phyloP scores from a whole-genome alignment of 2,113 vertebrate species.

The Excalfactoria chinensis region DNA sequence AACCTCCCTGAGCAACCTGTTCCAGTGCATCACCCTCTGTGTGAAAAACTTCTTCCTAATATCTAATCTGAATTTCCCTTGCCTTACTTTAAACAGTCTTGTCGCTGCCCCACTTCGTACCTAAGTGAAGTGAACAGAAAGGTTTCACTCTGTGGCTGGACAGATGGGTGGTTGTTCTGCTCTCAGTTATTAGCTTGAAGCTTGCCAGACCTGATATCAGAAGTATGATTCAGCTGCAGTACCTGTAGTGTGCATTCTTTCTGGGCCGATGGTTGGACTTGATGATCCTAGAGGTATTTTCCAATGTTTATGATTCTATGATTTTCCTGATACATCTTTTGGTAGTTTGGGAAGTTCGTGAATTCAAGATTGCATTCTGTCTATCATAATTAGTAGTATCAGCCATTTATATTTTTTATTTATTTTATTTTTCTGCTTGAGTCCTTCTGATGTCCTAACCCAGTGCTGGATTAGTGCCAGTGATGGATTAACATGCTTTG shows the following conservation, averaged over 20 bases:
- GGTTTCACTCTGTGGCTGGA: not conserved
- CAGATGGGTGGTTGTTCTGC: not conserved
- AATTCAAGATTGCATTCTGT: not conserved
- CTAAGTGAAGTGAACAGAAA: not conserved
- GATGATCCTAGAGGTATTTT: too few relatives aligned
- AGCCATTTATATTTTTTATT: not conserved
- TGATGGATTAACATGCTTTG: not conserved
- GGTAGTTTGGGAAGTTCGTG: not conserved
- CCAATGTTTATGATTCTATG: too few relatives aligned
- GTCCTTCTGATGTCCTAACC: not conserved
- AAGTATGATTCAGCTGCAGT: not conserved
- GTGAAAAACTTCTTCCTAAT: too few relatives aligned
- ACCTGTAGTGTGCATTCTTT: not conserved
- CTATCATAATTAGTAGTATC: not conserved
- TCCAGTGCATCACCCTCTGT: too few relatives aligned
- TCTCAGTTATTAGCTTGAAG: not conserved
- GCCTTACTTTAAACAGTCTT: not conserved
- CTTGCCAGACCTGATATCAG: not conserved
- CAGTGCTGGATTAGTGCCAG: not conserved
- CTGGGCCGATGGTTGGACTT: not conserved
- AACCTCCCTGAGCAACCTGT: too few relatives aligned
- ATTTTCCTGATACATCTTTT: not conserved
- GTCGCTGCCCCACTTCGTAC: not conserved
- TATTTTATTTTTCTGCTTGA: not conserved
- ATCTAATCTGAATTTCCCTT: too few relatives aligned